phyloP scores from a whole-genome alignment of 2,797 vertebrate genomes.

The Centroberyx gerrardi region DNA sequence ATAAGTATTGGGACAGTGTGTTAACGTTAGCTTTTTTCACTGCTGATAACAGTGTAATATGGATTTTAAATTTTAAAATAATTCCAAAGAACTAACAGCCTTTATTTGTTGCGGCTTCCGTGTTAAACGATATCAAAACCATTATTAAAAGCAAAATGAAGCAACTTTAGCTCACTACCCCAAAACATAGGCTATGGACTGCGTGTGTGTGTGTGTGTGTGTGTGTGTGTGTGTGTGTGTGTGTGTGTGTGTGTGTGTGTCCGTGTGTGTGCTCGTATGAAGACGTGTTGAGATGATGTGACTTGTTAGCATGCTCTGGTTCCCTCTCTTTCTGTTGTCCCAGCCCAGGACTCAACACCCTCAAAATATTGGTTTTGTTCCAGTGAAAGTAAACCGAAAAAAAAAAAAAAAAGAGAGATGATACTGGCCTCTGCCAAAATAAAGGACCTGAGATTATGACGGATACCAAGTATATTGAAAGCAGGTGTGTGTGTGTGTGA shows the following conservation, averaged over 20 bases:
- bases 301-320: conserved; percentile 67
- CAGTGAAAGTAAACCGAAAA: conserved; percentile 14
- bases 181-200: background rate
- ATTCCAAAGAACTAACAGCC: background rate
- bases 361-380: conserved; percentile 24
- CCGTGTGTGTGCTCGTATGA: background rate
- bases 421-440: conserved; percentile 49
- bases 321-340: conserved; percentile 18
- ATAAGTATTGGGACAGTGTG: background rate
- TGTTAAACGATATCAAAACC: background rate
- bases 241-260: conserved; percentile 11
- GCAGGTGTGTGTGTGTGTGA: conserved; percentile 21
- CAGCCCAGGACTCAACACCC: conserved; percentile 32
- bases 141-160: background rate
- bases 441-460: conserved; percentile 22
- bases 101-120: background rate
- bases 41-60: background rate
- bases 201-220: conserved; percentile 7
- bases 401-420: conserved; percentile 12
- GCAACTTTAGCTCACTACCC: background rate
- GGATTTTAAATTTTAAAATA: background rate
- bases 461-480: background rate
- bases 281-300: conserved; percentile 47
- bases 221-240: conserved; percentile 19
- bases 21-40: background rate